Evolutionary conservation across 2,888 invertebrate genomes (phyloP), one percentile per base, ranked within the genome.

Genomic region (Sthenelais limicola): DNA sequence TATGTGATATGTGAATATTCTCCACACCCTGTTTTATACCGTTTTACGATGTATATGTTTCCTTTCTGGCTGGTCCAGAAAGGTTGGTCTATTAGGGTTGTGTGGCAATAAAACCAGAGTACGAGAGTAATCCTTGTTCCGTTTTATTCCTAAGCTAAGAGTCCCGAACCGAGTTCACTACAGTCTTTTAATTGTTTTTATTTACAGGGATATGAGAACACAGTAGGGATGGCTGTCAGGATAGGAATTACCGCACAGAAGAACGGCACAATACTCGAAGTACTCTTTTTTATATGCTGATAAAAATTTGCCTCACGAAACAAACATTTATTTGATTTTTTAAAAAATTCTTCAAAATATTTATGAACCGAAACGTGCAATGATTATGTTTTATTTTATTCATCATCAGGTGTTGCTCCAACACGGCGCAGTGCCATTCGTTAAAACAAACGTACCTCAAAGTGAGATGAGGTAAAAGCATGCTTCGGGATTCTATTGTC

Each of bases 361-460:
- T 7, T 12, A 51, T n/a, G 21, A 51, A 51, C 7, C 5, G 9
- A n/a, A 51, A 9, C n/a, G n/a, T 5, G 7, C 5, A 51, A 51
- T 18, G 49, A 24, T 9, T 18, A 18, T 49, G 5, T 49, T 18
- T 49, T 24, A 9, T 49, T 5, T 21, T 5, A 49, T 21, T 49
- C 5, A 49, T 49, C 21, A 9, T 43, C 3, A 67, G 48, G 38
- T 38, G 9, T 26, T 67, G 5, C 26, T 28, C 12, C 30, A 38
- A 28, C 33, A 67, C 18, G 67, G 67, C 18, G 67, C 67, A 24
- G 43, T 67, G 30, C 67, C 67, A 38, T 67, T 67, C 24, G 43
- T 67, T 47, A 67, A 48, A 38, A 67, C 67, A 35, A 67, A 67
- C 43, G 47, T 67, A 2, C 48, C 47, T 24, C 67, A 67, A 67